These are phyloP conservation scores for Musca domestica DNA, from an alignment of 1,140 invertebrate genomes.

Conservation along the genomic window DNA sequence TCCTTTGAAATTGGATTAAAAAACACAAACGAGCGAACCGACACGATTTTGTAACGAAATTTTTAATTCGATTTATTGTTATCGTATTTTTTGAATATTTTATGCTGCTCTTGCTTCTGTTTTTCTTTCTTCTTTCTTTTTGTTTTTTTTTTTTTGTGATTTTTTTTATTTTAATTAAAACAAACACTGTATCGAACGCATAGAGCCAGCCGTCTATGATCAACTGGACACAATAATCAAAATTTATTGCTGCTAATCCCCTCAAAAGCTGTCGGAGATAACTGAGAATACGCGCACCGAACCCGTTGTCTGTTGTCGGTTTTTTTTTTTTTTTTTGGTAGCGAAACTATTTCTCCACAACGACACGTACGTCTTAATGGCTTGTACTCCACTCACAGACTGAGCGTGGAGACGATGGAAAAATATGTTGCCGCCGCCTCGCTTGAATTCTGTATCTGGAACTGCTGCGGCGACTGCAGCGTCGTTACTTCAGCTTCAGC, in stretches of 20 bases:
- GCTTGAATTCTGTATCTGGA: conserved; percentile 6
- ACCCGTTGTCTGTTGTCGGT: background rate
- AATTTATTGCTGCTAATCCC: background rate
- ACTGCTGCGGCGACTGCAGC: background rate
- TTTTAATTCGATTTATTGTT: background rate
- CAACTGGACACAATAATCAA: too few species aligned
- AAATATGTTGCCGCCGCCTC: background rate
- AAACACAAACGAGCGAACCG: too few species aligned
- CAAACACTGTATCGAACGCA: background rate
- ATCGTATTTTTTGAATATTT: background rate
- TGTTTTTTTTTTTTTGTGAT: background rate
- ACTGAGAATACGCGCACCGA: conserved; percentile 3
- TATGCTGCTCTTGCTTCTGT: conserved; percentile 1
- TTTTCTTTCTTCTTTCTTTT: background rate
- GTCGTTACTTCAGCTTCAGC: background rate
- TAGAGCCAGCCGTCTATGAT: too few species aligned
- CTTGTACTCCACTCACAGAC: conserved; percentile 18
- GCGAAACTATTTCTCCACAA: conserved; percentile 1
- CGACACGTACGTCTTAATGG: conserved; percentile 16
- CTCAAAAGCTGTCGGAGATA: too few species aligned
- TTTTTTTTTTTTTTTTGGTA: background rate
- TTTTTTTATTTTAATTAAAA: conserved; percentile 21
- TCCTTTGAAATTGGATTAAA: too few species aligned
- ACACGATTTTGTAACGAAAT: background rate
- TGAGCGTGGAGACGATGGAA: conserved; percentile 4